Conservation (phyloP, 2,888 invertebrate species). For the Cephonodes hylas region DNA sequence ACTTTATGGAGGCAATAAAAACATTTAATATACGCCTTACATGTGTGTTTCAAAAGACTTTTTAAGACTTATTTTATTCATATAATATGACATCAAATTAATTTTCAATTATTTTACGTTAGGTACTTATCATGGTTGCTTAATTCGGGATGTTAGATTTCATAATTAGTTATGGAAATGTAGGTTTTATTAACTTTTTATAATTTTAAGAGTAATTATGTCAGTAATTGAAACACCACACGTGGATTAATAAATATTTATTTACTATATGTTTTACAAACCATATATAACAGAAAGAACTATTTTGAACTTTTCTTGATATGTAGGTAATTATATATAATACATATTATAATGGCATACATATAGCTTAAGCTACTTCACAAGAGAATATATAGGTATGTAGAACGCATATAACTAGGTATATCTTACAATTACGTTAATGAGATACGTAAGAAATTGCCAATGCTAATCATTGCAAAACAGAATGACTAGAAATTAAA, state of each 20-base stretch:
- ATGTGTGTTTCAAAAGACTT: too few species aligned
- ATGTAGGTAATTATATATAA: background rate
- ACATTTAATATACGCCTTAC: too few species aligned
- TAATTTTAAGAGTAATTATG: too few species aligned
- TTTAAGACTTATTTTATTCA: too few species aligned
- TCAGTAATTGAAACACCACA: background rate
- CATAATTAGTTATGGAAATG: too few species aligned
- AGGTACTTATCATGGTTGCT: too few species aligned
- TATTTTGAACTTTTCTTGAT: conserved; percentile 5
- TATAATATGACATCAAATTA: too few species aligned
- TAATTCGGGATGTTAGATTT: too few species aligned
- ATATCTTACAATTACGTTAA: background rate
- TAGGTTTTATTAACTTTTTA: too few species aligned
- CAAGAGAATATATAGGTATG: background rate
- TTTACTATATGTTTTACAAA: background rate
- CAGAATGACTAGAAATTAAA: background rate
- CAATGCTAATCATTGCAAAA: background rate
- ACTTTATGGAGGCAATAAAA: too few species aligned
- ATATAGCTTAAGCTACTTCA: background rate
- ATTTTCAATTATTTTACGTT: too few species aligned
- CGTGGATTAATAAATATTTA: background rate
- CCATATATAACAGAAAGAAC: background rate
- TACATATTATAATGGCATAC: too few species aligned
- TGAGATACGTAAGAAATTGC: background rate
- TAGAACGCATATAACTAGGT: background rate